A percentile compares a stretch with the other conserved stretches of the same genome.
These are phyloP conservation scores for Falco concolor DNA, from an alignment of 2,797 vertebrate species.

Conservation along the genomic window DNA sequence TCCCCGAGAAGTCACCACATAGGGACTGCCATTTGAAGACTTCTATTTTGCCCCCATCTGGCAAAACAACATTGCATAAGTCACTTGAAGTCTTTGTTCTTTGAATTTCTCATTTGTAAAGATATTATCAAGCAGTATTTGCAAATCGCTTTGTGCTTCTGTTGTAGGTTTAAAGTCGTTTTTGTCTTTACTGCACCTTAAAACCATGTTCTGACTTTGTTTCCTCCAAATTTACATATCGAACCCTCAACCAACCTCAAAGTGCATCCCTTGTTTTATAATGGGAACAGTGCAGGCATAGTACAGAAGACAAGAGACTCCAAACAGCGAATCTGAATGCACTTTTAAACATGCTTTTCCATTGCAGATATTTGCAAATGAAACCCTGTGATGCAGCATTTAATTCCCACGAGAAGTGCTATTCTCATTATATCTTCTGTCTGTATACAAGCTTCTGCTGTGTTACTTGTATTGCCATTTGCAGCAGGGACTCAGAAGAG, in stretches of 20 bases:
- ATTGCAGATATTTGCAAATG: constrained; percentile 63
- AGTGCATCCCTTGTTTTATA: background rate
- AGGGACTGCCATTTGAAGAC: background rate
- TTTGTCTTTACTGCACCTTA: background rate
- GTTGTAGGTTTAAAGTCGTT: background rate
- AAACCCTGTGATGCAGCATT: constrained; percentile 45
- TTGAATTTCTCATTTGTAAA: background rate
- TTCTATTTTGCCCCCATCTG: background rate
- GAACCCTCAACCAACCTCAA: background rate
- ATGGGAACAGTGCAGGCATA: background rate
- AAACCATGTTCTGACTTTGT: background rate
- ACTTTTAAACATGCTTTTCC: constrained; percentile 47
- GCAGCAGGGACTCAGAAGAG: constrained; percentile 51
- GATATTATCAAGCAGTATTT: background rate
- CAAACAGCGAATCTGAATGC: constrained; percentile 39
- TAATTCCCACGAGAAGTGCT: constrained; percentile 60
- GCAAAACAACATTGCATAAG: background rate
- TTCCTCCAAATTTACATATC: background rate
- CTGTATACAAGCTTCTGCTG: constrained; percentile 61
- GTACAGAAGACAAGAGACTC: background rate
- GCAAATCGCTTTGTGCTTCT: background rate
- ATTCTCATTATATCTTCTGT: constrained; percentile 59
- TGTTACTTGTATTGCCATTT: constrained; percentile 65
- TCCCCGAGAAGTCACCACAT: background rate
- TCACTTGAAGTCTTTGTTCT: background rate